These are phyloP conservation scores for Tortricodes alternella DNA, from an alignment of 2,888 invertebrate genomes.

Conservation along the genomic window DNA sequence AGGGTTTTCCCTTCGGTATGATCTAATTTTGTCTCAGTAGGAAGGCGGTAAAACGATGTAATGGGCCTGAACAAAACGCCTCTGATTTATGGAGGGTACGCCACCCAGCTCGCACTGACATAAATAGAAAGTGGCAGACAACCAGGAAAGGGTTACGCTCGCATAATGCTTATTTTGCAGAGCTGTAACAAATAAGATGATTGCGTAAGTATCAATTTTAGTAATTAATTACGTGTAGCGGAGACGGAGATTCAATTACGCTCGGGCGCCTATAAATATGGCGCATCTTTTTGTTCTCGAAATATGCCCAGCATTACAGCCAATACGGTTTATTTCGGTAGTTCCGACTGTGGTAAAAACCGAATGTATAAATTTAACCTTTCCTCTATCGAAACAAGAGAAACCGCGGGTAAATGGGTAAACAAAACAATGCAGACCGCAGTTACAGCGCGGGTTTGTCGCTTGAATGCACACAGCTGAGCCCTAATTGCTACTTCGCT, in stretches of 20 bases:
- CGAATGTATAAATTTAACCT: constrained; percentile 1
- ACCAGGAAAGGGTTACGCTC: constrained; percentile 66
- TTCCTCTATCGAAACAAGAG: constrained; percentile 8
- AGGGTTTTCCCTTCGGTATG: constrained; percentile 67
- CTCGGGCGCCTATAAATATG: constrained; percentile 5
- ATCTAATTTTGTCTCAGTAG: constrained; percentile 77
- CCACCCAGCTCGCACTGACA: constrained; percentile 66
- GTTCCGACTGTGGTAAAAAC: background rate
- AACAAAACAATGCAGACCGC: constrained; percentile 23
- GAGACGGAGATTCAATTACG: constrained; percentile 15
- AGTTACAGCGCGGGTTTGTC: constrained; percentile 6
- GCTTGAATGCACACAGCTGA: constrained; percentile 24
- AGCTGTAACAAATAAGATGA: constrained; percentile 51
- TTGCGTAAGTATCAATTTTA: constrained; percentile 31
- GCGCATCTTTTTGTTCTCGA: background rate
- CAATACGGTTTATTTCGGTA: constrained; percentile 1
- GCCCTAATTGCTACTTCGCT: constrained; percentile 21
- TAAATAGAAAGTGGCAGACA: constrained; percentile 72
- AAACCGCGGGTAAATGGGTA: constrained; percentile 23
- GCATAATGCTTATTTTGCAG: constrained; percentile 57
- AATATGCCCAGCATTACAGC: background rate
- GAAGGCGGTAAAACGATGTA: constrained; percentile 76
- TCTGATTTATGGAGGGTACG: constrained; percentile 71
- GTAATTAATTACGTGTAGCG: constrained; percentile 16
- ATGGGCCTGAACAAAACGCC: constrained; percentile 75